Evolutionary conservation across 2,113 vertebrate genomes (phyloP), one percentile per base, ranked within the genome.

Genomic region (Etheostoma cragini): DNA sequence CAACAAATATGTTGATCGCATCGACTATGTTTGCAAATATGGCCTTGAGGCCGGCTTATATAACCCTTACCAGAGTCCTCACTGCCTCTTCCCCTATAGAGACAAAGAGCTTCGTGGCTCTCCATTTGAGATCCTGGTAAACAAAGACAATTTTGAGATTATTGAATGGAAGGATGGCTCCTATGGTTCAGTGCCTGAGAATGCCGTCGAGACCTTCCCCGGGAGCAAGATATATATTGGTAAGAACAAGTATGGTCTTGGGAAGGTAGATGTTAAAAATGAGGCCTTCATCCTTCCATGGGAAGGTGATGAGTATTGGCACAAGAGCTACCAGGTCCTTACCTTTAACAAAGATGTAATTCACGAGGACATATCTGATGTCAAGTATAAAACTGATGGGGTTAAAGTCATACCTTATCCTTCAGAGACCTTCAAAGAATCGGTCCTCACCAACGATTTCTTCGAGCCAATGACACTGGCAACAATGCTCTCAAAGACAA

Each of bases 301-400:
- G 78, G 63, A 87, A 24, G 87, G 86, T 1, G n/a, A 66, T 0
- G 89, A 88, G 63, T 87, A 90, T 61, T 85, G 61, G 80, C 93
- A 94, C 87, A 82, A 83, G 47, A 5, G 6, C 1, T 94, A 94
- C 49, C 57, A 92, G 57, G 91, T 92, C 13, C 81, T 93, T 74
- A 74, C 87, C 46, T 50, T 86, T 16, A 80, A 76, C 45, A 68
- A 47, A 7, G 83, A 92, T 14, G 69, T 79, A 21, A 71, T 35
- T 58, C 78, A n/a, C 3, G 86, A 94, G 76, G 72, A 82, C 6
- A 81, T 94, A 24, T 80, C 68, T 24, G 58, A 90, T 4, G 62
- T 93, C 22, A 81, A 26, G 47, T 93, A 94, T 57, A 19, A 57
- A 11, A 80, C 75, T 10, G 22, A 80, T 14, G 66, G 4, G 8